Evolutionary conservation across 1,140 invertebrate species (phyloP).

Genomic region (Apis laboriosa): DNA sequence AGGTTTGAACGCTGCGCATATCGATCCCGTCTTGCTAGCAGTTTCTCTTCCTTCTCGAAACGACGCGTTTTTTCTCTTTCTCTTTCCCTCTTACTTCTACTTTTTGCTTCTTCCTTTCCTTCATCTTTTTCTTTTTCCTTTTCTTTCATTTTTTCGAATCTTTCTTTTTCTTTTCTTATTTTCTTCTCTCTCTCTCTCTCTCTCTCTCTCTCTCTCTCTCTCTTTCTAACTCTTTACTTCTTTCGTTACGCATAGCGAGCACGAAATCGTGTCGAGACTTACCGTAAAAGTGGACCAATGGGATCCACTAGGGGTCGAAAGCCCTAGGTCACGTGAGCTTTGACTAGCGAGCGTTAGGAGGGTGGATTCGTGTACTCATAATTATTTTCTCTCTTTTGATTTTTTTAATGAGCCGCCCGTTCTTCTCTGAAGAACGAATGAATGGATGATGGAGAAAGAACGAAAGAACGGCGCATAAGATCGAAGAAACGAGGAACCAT

Average conservation of each 20-base stretch:
- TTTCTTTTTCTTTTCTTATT: conserved; percentile 33
- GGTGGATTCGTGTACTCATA: conserved; percentile 60
- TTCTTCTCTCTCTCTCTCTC: not conserved
- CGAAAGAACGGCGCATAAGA: not conserved
- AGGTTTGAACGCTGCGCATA: conserved; percentile 56
- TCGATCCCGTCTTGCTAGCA: conserved; percentile 51
- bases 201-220: not conserved
- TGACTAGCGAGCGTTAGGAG: conserved; percentile 66
- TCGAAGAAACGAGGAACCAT: no score
- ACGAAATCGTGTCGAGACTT: conserved; percentile 64
- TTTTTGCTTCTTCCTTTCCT: not conserved
- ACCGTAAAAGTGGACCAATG: conserved; percentile 63
- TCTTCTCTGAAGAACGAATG: conserved; percentile 18
- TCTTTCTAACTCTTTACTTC: conserved; percentile 8
- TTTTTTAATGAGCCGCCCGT: conserved; percentile 57
- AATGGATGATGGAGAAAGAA: conserved; percentile 2
- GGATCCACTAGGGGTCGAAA: conserved; percentile 53
- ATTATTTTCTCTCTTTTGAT: conserved; percentile 64
- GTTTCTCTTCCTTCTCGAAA: conserved; percentile 47
- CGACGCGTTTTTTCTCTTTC: conserved; percentile 42
- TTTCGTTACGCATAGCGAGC: conserved; percentile 60
- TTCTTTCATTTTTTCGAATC: not conserved
- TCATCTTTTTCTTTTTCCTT: not conserved
- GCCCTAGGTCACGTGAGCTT: conserved; percentile 61
- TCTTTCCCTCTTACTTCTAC: not conserved